Conservation (phyloP, 2,113 vertebrate species). For the Phalacrocorax brasilianus region DNA sequence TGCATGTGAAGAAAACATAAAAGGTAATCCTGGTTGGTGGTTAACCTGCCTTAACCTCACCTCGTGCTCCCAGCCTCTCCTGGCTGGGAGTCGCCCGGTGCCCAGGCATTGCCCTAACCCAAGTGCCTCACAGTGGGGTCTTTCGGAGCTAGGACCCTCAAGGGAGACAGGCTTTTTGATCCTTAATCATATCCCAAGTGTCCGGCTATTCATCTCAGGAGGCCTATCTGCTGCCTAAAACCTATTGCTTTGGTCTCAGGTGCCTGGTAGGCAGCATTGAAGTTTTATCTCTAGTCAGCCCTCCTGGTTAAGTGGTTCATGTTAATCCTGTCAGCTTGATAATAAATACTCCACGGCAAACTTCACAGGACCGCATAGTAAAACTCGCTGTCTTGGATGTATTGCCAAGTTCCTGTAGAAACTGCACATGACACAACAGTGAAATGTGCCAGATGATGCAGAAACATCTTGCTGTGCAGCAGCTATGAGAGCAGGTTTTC, state of each 20-base stretch:
- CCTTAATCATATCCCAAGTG: background rate
- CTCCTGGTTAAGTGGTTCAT: background rate
- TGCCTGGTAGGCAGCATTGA: background rate
- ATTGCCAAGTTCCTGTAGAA: background rate
- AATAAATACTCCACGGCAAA: fast-evolving
- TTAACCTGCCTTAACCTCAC: background rate
- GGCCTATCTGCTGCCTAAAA: background rate
- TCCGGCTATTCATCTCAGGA: background rate
- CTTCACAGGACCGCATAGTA: background rate
- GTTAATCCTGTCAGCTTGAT: background rate
- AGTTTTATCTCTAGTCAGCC: background rate
- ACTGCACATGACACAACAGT: background rate
- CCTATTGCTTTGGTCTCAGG: background rate
- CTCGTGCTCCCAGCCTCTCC: background rate
- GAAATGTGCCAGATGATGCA: background rate
- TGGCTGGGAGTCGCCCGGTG: background rate
- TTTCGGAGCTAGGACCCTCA: background rate
- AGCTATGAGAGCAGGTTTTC: background rate
- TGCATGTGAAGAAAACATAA: background rate
- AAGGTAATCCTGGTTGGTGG: background rate
- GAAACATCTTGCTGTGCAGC: background rate
- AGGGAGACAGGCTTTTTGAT: background rate
- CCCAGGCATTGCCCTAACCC: background rate
- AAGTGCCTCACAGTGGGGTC: background rate
- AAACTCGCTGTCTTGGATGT: background rate